Conservation (phyloP, 92 coral and sea anemone species). For the Palythoa heliodiscus region DNA sequence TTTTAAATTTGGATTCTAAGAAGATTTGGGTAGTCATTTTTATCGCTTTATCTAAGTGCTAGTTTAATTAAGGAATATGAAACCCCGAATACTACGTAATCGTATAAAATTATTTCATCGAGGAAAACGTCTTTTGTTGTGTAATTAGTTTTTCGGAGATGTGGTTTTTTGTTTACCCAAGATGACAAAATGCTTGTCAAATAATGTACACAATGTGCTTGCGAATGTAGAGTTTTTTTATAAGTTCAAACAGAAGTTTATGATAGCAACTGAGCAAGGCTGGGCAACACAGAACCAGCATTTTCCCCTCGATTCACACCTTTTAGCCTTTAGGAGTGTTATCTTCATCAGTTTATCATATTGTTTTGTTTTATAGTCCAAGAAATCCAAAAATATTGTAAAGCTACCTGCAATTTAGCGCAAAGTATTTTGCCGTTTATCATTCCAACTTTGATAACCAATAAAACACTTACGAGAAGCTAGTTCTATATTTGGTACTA, state of each 20-base stretch:
- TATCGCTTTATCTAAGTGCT: not conserved
- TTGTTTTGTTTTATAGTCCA: not conserved
- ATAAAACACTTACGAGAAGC: not conserved
- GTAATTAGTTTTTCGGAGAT: conserved; percentile 33
- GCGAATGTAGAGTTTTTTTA: too few relatives aligned
- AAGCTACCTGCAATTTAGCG: conserved; percentile 3
- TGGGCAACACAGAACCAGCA: too few relatives aligned
- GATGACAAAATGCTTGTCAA: conserved; percentile 6
- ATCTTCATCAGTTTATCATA: not conserved
- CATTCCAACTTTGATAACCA: conserved; percentile 5
- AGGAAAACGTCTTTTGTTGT: not conserved
- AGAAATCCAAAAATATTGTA: not conserved
- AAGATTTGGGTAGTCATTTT: not conserved
- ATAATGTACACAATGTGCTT: not conserved
- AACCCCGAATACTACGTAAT: not conserved
- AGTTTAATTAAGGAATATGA: not conserved
- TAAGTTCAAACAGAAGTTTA: not conserved
- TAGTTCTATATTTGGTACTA: not conserved
- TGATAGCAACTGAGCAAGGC: too few relatives aligned
- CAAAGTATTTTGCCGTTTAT: not conserved
- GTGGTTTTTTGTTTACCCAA: conserved; percentile 29
- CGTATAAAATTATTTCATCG: not conserved
- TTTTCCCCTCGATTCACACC: not conserved
- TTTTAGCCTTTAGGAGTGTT: not conserved
- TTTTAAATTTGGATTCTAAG: not conserved